Evolutionary conservation across 2,888 invertebrate genomes (phyloP).

Genomic region (Archips xylosteana): DNA sequence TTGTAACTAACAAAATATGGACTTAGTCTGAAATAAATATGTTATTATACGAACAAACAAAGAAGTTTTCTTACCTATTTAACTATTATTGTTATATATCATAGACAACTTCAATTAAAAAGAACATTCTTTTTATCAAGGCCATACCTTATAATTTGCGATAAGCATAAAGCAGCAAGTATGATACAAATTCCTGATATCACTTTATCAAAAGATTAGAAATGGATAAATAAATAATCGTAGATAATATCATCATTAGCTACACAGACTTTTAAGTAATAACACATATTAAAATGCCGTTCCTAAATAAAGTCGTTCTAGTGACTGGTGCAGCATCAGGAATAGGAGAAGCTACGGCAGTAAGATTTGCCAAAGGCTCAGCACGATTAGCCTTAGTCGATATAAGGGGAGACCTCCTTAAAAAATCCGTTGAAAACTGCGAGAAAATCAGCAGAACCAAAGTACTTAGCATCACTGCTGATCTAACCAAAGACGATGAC

Average conservation of each 20-base stretch:
- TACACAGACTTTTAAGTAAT: background rate
- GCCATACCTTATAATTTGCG: background rate
- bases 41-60: no score
- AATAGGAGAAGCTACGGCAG: constrained; percentile 47
- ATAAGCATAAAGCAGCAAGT: constrained; percentile 12
- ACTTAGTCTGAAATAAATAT: no score
- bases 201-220: constrained; percentile 1
- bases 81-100: no score
- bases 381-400: constrained; percentile 47
- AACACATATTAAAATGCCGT: constrained; percentile 29
- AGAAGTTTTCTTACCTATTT: no score
- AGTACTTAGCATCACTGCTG: constrained; percentile 43
- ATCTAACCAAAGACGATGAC: constrained; percentile 44
- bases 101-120: background rate
- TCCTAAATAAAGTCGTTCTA: constrained; percentile 42
- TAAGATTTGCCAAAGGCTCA: constrained; percentile 41
- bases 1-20: no score
- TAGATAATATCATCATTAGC: background rate
- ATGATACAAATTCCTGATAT: background rate
- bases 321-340: constrained; percentile 48
- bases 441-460: constrained; percentile 36
- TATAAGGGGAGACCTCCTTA: constrained; percentile 43
- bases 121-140: background rate
- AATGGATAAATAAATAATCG: constrained; percentile 8
- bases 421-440: constrained; percentile 42